phyloP scores from a whole-genome alignment of 2,797 vertebrate genomes.

The Sebastolobus alascanus region DNA sequence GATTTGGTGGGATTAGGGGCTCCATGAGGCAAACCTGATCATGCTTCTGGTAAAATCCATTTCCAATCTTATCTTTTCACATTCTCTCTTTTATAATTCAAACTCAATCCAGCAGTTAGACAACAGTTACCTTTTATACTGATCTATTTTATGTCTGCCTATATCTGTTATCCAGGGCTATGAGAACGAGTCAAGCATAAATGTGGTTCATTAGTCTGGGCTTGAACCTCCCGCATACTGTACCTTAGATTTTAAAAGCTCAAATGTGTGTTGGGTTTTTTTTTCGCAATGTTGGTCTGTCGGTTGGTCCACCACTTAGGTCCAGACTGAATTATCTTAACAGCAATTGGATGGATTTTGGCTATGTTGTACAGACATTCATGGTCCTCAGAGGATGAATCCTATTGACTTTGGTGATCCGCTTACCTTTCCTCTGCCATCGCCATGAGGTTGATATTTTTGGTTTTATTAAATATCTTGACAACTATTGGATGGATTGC shows the following conservation, averaged over 20 bases:
- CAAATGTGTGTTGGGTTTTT: background rate
- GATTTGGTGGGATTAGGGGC: slow-evolving; percentile 77
- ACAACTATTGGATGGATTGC: background rate
- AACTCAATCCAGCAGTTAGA: slow-evolving; percentile 30
- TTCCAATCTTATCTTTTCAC: slow-evolving; percentile 59
- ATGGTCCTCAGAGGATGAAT: background rate
- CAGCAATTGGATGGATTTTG: background rate
- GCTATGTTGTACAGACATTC: too few species aligned
- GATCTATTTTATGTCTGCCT: slow-evolving; percentile 7
- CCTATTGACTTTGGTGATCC: background rate
- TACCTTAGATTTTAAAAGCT: background rate
- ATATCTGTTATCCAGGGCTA: slow-evolving; percentile 15
- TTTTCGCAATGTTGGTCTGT: background rate
- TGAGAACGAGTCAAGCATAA: slow-evolving; percentile 1
- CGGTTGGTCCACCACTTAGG: background rate
- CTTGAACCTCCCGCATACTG: background rate
- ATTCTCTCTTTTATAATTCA: slow-evolving; percentile 35
- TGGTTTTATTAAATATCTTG: background rate
- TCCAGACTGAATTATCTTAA: background rate
- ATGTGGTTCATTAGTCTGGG: background rate
- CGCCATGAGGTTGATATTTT: background rate
- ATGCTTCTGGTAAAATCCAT: slow-evolving; percentile 68
- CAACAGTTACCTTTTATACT: slow-evolving; percentile 19
- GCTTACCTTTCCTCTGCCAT: background rate
- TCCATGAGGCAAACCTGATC: slow-evolving; percentile 69